Evolutionary conservation across 2,113 vertebrate genomes (phyloP), one percentile per base, ranked within the genome.

Genomic region (Prochilodus magdalenae): DNA sequence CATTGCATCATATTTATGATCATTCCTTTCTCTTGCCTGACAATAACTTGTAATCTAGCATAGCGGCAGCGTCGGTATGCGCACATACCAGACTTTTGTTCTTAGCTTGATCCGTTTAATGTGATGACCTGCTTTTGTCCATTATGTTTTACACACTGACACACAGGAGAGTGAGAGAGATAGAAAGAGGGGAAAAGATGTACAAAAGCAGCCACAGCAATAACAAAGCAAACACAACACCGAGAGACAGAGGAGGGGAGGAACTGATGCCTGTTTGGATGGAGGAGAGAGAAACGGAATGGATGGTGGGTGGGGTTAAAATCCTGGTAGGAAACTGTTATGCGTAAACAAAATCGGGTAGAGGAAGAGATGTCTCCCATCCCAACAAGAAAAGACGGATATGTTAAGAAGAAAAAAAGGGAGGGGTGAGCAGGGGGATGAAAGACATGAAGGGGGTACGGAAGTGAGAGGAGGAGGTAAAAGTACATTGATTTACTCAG

Each of bases 281-380:
- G 75, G 81, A 80, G 79, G 82, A 84, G 82, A 22, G 75, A 83
- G 88, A 65, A 47, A 77, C 29, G 62, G 33, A 29, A 83, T 49
- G 82, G 85, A 86, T 84, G 81, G 36, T 65, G 83, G 86, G 80
- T n/a, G 72, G 84, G 86, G 79, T 85, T 83, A 73, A 84, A 85
- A 85, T 86, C 44, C 75, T 30, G 73, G 57, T 71, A 73, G 66
- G 65, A 85, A 75, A 79, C 75, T 71, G 67, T 67, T 79, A 60
- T 66, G 62, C 62, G 75, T 86, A 79, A 87, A 87, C 82, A 80
- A 87, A 87, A 89, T 91, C 84, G n/a, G 82, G 74, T 75, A 82
- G 80, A 86, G 83, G 77, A 83, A 87, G 53, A 87, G 83, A 89
- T 79, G 90, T 85, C 87, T 75, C 79, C 62, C 75, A 67, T 26